Evolutionary conservation across 2,888 invertebrate genomes (phyloP).

Genomic region (Hypsopygia costalis): DNA sequence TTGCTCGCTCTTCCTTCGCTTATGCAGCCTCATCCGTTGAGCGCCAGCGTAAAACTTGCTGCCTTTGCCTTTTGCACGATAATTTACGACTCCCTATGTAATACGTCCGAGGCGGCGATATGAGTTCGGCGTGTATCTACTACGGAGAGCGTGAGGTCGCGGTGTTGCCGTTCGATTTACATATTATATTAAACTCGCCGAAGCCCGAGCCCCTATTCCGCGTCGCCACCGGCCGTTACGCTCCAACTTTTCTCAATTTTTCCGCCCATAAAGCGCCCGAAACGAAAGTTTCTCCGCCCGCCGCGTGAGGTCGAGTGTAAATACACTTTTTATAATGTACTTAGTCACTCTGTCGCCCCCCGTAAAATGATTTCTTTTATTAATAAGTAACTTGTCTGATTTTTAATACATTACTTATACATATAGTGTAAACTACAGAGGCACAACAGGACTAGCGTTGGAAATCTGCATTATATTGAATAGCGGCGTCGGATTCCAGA

Average conservation of each 20-base stretch:
- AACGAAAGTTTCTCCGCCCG: constrained; percentile 71
- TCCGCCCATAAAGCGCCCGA: constrained; percentile 76
- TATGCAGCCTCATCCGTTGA: constrained; percentile 55
- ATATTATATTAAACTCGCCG: constrained; percentile 78
- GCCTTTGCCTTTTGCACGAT: constrained; percentile 67
- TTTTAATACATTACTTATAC: no score
- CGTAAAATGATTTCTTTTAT: constrained; percentile 58
- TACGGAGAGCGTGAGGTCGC: constrained; percentile 62
- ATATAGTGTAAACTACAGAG: no score
- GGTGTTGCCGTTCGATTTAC: constrained; percentile 73
- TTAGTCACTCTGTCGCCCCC: constrained; percentile 67
- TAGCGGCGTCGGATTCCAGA: no score
- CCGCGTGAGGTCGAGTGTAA: constrained; percentile 76
- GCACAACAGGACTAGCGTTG: no score
- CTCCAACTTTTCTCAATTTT: constrained; percentile 79
- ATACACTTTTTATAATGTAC: constrained; percentile 78
- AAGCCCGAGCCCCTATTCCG: constrained; percentile 54
- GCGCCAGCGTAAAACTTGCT: constrained; percentile 63
- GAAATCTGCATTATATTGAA: no score
- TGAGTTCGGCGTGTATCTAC: constrained; percentile 64
- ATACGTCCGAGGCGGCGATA: constrained; percentile 69
- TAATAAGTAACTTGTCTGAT: constrained; percentile 27
- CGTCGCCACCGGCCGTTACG: constrained; percentile 76
- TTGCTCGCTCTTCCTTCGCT: constrained; percentile 62
- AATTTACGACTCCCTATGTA: constrained; percentile 76